Evolutionary conservation across 1,140 invertebrate species (phyloP).

Genomic region (Polyergus mexicanus): DNA sequence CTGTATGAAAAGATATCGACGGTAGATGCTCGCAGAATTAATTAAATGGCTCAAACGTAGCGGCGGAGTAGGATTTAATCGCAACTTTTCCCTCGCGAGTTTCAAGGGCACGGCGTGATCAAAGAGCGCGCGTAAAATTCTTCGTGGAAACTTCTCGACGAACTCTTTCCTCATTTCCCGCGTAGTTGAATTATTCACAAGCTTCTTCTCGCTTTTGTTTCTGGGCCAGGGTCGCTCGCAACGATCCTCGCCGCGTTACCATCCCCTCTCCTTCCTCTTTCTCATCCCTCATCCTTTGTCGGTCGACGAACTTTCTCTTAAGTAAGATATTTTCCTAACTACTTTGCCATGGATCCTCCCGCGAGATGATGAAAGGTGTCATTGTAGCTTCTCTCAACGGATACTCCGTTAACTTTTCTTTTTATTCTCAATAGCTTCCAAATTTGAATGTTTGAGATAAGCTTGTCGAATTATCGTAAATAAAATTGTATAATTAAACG

Average conservation of each 20-base stretch:
- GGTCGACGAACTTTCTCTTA: slow-evolving; percentile 78
- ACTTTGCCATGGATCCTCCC: slow-evolving; percentile 69
- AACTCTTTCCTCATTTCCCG: slow-evolving; percentile 86
- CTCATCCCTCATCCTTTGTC: neutral
- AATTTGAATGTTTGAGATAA: neutral
- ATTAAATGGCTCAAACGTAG: slow-evolving; percentile 18
- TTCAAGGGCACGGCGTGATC: slow-evolving; percentile 68
- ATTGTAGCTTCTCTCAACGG: slow-evolving; percentile 57
- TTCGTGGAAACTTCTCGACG: slow-evolving; percentile 83
- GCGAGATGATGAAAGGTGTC: slow-evolving; percentile 51
- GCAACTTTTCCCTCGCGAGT: slow-evolving; percentile 10
- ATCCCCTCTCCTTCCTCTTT: neutral
- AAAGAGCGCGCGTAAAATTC: slow-evolving; percentile 81
- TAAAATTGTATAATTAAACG: neutral
- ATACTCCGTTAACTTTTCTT: slow-evolving; percentile 5
- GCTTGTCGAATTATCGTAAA: neutral
- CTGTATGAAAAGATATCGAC: no score
- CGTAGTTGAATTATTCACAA: slow-evolving; percentile 86
- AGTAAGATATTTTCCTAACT: slow-evolving; percentile 78
- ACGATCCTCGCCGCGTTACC: slow-evolving; percentile 74
- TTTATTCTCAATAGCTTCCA: slow-evolving; percentile 19
- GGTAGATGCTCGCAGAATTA: neutral
- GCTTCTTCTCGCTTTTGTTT: slow-evolving; percentile 86
- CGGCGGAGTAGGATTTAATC: slow-evolving; percentile 39
- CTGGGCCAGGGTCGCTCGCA: slow-evolving; percentile 85